Conservation (phyloP, 2,113 vertebrate genomes). For the Antechinus flavipes region DNA sequence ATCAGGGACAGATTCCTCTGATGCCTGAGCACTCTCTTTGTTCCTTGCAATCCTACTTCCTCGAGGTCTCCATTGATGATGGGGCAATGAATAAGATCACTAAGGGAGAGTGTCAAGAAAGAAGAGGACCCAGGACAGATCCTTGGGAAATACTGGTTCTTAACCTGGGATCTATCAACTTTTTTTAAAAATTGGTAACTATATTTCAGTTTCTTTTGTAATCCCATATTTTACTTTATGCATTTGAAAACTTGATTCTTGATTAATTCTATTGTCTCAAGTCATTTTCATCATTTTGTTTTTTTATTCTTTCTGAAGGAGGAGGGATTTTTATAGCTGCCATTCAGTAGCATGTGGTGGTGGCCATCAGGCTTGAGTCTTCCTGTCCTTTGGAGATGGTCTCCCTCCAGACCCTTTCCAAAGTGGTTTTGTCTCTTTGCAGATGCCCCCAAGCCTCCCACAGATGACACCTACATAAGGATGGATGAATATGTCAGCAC, state of each 20-base stretch:
- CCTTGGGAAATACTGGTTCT: neutral
- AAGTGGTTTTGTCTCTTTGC: conserved; percentile 75
- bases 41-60: neutral
- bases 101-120: neutral
- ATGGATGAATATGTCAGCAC: conserved; percentile 89
- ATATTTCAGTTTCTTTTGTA: neutral
- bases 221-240: neutral
- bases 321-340: neutral
- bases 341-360: neutral
- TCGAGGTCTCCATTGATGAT: neutral
- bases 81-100: neutral
- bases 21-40: neutral
- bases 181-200: neutral
- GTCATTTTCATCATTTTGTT: neutral
- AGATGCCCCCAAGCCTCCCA: conserved; percentile 93
- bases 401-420: conserved; percentile 74
- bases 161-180: neutral
- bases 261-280: neutral
- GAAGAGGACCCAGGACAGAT: neutral
- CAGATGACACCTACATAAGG: conserved; percentile 86
- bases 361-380: neutral
- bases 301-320: neutral
- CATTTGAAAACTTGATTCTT: neutral
- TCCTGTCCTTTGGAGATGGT: neutral
- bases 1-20: neutral